These are phyloP conservation scores for Cetonia aurata DNA, from an alignment of 2,888 invertebrate species.

Conservation along the genomic window DNA sequence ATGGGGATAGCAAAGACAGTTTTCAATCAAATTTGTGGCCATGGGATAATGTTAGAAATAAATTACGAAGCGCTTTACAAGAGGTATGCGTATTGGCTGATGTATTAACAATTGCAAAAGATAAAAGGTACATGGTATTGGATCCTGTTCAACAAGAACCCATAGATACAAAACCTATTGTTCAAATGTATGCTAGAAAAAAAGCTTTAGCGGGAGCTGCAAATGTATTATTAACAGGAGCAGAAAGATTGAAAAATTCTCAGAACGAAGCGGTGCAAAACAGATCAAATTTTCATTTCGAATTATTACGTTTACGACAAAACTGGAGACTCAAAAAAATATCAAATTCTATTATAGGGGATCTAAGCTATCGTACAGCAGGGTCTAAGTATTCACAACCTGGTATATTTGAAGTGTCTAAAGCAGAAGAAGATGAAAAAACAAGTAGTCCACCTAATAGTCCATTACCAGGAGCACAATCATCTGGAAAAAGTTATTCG, in stretches of 20 bases:
- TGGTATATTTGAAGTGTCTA: conserved; percentile 95
- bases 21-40: conserved; percentile 95
- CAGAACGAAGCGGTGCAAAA: conserved; percentile 85
- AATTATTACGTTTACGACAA: conserved; percentile 87
- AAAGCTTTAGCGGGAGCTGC: conserved; percentile 91
- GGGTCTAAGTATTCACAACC: conserved; percentile 95
- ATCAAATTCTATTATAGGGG: conserved; percentile 94
- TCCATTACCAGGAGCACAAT: conserved; percentile 65
- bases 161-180: conserved; percentile 86
- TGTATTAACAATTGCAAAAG: conserved; percentile 92
- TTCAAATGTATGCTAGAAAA: conserved; percentile 92
- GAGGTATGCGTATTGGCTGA: conserved; percentile 94
- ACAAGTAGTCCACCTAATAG: conserved; percentile 68
- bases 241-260: conserved; percentile 85
- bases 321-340: conserved; percentile 98
- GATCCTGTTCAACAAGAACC: conserved; percentile 92
- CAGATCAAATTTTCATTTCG: conserved; percentile 92
- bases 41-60: conserved; percentile 94
- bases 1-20: conserved; percentile 80
- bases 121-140: conserved; percentile 93
- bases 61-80: conserved; percentile 87
- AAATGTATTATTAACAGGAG: conserved; percentile 85
- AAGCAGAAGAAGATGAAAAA: conserved; percentile 85
- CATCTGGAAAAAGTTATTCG: conserved; percentile 72
- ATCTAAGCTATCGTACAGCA: conserved; percentile 94